Conservation (phyloP, 30 jellyfish, hydroid and myxozoan species). For the Pseudorhiza aurosa region DNA sequence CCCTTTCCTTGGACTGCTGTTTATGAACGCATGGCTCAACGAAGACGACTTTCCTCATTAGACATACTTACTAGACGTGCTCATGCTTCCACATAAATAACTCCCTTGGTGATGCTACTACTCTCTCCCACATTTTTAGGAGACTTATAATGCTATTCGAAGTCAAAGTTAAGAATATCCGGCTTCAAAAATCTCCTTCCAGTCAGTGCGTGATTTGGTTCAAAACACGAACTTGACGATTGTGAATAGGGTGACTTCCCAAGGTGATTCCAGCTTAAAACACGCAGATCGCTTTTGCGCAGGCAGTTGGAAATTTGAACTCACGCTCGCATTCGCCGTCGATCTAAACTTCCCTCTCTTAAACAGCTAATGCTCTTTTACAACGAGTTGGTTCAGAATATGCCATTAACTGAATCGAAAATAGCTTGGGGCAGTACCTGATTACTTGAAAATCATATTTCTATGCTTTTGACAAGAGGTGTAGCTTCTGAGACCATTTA, state of each 20-base stretch:
- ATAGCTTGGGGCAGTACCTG: too few relatives aligned
- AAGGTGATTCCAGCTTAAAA: conserved; percentile 54
- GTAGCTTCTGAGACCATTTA: too few relatives aligned
- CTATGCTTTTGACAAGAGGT: too few relatives aligned
- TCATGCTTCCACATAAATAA: conserved; percentile 60
- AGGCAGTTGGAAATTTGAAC: conserved; percentile 44
- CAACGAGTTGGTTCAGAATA: too few relatives aligned
- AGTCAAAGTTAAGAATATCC: conserved; percentile 5
- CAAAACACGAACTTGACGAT: conserved; percentile 49
- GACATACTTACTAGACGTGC: conserved; percentile 34
- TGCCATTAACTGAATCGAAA: too few relatives aligned
- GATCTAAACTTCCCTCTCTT: conserved; percentile 58
- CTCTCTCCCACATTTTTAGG: conserved; percentile 23
- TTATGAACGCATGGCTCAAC: conserved; percentile 59
- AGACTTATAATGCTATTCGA: background rate
- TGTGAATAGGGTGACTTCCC: conserved; percentile 42
- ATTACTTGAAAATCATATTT: too few relatives aligned
- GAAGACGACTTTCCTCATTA: conserved; percentile 42
- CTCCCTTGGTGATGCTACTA: conserved; percentile 43
- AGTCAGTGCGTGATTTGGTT: conserved; percentile 10
- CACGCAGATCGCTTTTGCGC: conserved; percentile 51
- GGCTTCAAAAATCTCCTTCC: conserved; percentile 12
- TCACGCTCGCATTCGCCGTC: conserved; percentile 37
- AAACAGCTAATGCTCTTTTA: too few relatives aligned
- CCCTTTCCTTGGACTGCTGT: conserved; percentile 67